phyloP scores from a whole-genome alignment of 1,140 invertebrate species.

The Drosophila parvula region DNA sequence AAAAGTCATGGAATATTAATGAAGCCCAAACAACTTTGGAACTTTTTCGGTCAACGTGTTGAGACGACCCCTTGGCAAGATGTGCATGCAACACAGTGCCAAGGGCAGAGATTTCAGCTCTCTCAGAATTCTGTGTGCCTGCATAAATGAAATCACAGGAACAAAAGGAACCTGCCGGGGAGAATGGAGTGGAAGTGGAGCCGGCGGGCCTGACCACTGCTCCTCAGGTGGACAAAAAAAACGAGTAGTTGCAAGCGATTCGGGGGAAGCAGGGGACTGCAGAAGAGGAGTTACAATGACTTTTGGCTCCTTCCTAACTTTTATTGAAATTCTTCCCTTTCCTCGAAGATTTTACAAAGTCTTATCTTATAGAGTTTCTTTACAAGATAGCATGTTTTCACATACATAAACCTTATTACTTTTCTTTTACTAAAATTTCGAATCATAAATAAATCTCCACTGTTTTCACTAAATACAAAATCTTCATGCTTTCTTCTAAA shows the following conservation, averaged over 20 bases:
- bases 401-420: background rate
- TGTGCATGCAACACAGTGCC: slow-evolving; percentile 26
- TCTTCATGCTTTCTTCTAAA: background rate
- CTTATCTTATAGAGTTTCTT: background rate
- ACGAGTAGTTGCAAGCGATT: slow-evolving; percentile 23
- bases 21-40: slow-evolving; percentile 30
- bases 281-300: slow-evolving; percentile 15
- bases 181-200: background rate
- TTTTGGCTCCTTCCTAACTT: background rate
- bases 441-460: background rate
- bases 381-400: no score
- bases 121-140: slow-evolving; percentile 19
- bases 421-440: background rate
- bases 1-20: slow-evolving; percentile 75
- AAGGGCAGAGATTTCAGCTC: slow-evolving; percentile 14
- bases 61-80: slow-evolving; percentile 40
- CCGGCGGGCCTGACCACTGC: background rate
- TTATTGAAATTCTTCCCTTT: background rate
- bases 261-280: background rate
- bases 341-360: background rate
- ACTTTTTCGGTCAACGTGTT: slow-evolving; percentile 47
- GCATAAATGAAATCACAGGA: slow-evolving; percentile 40
- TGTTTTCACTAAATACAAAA: background rate
- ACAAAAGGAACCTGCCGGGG: slow-evolving; percentile 19
- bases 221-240: slow-evolving; percentile 5